phyloP scores from a whole-genome alignment of 2,113 vertebrate genomes.

The Macquaria australasica region DNA sequence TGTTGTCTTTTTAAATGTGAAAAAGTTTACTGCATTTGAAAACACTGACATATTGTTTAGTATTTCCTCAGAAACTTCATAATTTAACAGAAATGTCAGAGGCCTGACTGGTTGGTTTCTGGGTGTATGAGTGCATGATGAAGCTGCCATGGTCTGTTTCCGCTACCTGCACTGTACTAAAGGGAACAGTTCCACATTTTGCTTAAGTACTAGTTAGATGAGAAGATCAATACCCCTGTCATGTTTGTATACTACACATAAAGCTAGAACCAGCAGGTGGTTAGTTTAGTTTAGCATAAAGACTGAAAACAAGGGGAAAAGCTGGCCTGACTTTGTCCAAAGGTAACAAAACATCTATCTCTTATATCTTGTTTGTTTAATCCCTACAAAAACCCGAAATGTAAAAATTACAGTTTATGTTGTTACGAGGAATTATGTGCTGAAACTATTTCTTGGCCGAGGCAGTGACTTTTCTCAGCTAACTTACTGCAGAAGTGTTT shows the following conservation, averaged over 20 bases:
- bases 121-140: neutral
- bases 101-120: neutral
- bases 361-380: neutral
- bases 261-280: neutral
- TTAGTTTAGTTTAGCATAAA: neutral
- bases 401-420: neutral
- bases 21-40: neutral
- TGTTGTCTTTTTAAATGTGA: neutral
- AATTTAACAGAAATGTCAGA: neutral
- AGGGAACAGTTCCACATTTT: neutral
- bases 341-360: neutral
- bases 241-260: conserved; percentile 3
- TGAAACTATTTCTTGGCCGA: neutral
- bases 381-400: neutral
- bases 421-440: neutral
- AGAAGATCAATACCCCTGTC: neutral
- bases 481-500: neutral
- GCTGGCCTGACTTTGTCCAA: too few relatives aligned
- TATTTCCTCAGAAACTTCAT: neutral
- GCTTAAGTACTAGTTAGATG: neutral
- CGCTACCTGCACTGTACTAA: neutral
- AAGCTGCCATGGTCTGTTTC: neutral
- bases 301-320: neutral
- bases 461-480: neutral
- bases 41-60: neutral